phyloP scores from a whole-genome alignment of 2,113 vertebrate genomes.

The Bostrychus sinensis region DNA sequence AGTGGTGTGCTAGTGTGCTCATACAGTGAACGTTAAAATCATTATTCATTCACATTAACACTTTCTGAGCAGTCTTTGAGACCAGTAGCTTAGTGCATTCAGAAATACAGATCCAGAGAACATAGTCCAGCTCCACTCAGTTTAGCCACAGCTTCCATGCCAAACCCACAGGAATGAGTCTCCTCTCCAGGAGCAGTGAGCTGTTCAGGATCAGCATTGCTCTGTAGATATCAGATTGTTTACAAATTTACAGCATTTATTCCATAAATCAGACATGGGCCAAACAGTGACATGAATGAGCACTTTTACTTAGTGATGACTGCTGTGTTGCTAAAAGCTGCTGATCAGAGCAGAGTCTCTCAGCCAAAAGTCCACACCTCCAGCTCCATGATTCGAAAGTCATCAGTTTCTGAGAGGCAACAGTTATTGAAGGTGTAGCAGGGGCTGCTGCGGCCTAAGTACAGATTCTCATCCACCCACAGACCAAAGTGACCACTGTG shows the following conservation, averaged over 20 bases:
- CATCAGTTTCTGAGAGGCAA: slow-evolving; percentile 77
- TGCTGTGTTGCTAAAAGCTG: slow-evolving; percentile 10
- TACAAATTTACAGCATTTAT: slow-evolving; percentile 34
- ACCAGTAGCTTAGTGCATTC: slow-evolving; percentile 16
- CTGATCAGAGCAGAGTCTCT: slow-evolving; percentile 14
- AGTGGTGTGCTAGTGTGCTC: not conserved
- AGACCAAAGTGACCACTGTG: slow-evolving; percentile 83
- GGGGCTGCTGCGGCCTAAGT: slow-evolving; percentile 79
- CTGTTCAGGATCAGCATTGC: slow-evolving; percentile 16
- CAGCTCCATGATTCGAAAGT: slow-evolving; percentile 81
- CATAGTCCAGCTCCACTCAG: slow-evolving; percentile 29
- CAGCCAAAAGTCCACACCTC: slow-evolving; percentile 81
- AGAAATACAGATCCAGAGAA: slow-evolving; percentile 26
- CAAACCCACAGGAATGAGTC: slow-evolving; percentile 57
- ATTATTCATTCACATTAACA: slow-evolving; percentile 45
- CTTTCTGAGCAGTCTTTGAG: slow-evolving; percentile 40
- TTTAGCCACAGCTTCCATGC: slow-evolving; percentile 15
- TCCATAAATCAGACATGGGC: slow-evolving; percentile 26
- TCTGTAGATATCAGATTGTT: slow-evolving; percentile 17
- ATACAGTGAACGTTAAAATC: slow-evolving; percentile 21
- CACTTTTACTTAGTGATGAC: slow-evolving; percentile 28
- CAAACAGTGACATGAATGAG: slow-evolving; percentile 23
- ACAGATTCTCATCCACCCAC: slow-evolving; percentile 83
- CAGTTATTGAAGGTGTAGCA: slow-evolving; percentile 84
- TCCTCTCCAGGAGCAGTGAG: slow-evolving; percentile 5